Conservation (phyloP, 1,140 invertebrate genomes). For the Leguminivora glycinivorella region DNA sequence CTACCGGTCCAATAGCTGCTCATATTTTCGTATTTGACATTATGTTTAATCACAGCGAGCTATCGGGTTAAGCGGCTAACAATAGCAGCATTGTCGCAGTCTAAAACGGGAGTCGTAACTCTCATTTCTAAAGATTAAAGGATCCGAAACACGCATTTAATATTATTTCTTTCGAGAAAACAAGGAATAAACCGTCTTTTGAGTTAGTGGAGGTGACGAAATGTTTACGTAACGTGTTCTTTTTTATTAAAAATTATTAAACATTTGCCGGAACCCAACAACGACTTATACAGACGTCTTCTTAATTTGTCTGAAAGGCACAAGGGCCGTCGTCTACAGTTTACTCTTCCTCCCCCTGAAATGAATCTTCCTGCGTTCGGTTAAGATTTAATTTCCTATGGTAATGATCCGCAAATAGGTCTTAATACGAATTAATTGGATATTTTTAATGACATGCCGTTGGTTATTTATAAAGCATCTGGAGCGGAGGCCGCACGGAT, state of each 20-base stretch:
- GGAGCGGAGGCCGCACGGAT: conserved; percentile 38
- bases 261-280: conserved; percentile 47
- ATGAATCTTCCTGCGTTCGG: conserved; percentile 33
- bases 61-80: conserved; percentile 26
- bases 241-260: conserved; percentile 42
- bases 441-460: conserved; percentile 57
- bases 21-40: conserved; percentile 27
- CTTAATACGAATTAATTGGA: conserved; percentile 60
- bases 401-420: conserved; percentile 41
- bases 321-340: conserved; percentile 8
- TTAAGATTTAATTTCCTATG: conserved; percentile 41
- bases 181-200: conserved; percentile 10
- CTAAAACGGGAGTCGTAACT: conserved; percentile 28
- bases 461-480: conserved; percentile 52
- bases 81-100: conserved; percentile 25
- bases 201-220: conserved; percentile 12
- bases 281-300: conserved; percentile 50
- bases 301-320: conserved; percentile 51
- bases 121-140: conserved; percentile 21
- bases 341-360: conserved; percentile 9
- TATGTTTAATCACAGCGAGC: conserved; percentile 27
- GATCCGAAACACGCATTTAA: conserved; percentile 21
- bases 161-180: conserved; percentile 16
- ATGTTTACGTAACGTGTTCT: conserved; percentile 22
- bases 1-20: conserved; percentile 29